Evolutionary conservation across 2,113 vertebrate genomes (phyloP).

Genomic region (Pachyramphus minor): DNA sequence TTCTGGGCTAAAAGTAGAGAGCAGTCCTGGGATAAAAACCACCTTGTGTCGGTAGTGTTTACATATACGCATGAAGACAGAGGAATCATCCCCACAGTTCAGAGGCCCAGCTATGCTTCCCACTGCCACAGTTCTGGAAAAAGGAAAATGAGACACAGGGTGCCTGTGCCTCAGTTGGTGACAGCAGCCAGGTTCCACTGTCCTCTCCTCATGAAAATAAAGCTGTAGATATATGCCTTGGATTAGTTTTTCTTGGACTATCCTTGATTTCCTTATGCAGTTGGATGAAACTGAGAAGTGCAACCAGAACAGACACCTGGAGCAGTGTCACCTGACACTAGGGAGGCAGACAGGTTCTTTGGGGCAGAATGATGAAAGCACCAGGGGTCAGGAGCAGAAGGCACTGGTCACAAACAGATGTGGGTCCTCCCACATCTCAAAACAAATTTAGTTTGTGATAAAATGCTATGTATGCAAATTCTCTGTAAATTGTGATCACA

Average conservation of each 20-base stretch:
- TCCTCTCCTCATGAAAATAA: neutral
- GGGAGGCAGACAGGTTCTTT: neutral
- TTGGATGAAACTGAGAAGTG: neutral
- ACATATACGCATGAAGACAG: neutral
- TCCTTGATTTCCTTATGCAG: neutral
- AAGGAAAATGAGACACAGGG: fast-evolving
- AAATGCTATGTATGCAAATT: neutral
- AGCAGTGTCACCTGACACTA: neutral
- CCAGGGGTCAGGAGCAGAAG: neutral
- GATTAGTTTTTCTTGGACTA: neutral
- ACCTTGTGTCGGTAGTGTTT: neutral
- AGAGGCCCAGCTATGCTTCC: neutral
- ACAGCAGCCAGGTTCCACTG: neutral
- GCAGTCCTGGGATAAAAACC: neutral
- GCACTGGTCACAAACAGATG: fast-evolving
- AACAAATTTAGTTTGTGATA: neutral
- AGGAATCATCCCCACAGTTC: neutral
- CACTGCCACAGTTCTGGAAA: neutral
- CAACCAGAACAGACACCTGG: neutral
- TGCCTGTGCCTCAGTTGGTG: fast-evolving
- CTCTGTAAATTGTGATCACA: neutral
- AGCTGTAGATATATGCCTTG: neutral
- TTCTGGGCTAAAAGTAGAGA: neutral
- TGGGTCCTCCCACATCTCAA: no score
- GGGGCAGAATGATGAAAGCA: neutral